Evolutionary conservation across 2,888 invertebrate genomes (phyloP).

Genomic region (Tenthredo notha): DNA sequence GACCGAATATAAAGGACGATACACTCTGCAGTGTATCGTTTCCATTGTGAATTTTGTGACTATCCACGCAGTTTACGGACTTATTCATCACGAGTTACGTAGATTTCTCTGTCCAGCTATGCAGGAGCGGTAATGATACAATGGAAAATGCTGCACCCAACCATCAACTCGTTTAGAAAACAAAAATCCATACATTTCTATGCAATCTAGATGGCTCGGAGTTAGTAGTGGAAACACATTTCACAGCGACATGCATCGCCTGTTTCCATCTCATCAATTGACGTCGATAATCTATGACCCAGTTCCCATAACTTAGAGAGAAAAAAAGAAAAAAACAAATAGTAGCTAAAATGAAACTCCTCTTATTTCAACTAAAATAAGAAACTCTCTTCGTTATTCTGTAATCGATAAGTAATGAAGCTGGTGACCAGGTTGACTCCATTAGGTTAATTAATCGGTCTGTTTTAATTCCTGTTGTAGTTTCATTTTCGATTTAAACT

Average conservation of each 20-base stretch:
- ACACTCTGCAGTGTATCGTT: neutral
- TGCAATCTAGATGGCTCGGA: neutral
- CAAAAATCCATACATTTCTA: slow-evolving; percentile 11
- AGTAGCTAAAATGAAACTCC: neutral
- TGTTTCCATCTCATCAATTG: neutral
- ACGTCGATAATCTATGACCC: slow-evolving; percentile 39
- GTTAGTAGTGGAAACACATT: neutral
- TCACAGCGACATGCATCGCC: slow-evolving; percentile 19
- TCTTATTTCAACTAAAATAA: too few relatives aligned
- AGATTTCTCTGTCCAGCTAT: neutral
- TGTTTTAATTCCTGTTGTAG: neutral
- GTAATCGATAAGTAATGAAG: neutral
- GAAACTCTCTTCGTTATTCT: neutral
- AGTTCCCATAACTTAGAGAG: slow-evolving; percentile 21
- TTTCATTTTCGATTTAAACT: neutral
- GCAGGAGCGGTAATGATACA: slow-evolving; percentile 5
- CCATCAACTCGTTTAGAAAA: neutral
- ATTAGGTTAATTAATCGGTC: neutral
- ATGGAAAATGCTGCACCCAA: slow-evolving; percentile 8
- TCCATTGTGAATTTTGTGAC: neutral
- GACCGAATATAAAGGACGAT: slow-evolving; percentile 6
- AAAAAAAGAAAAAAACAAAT: too few relatives aligned
- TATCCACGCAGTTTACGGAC: neutral
- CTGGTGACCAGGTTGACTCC: neutral
- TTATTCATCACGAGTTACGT: neutral